Evolutionary conservation across 2,888 invertebrate species (phyloP), one percentile per base, ranked within the genome.

Genomic region (Stenolophus ochropezus): DNA sequence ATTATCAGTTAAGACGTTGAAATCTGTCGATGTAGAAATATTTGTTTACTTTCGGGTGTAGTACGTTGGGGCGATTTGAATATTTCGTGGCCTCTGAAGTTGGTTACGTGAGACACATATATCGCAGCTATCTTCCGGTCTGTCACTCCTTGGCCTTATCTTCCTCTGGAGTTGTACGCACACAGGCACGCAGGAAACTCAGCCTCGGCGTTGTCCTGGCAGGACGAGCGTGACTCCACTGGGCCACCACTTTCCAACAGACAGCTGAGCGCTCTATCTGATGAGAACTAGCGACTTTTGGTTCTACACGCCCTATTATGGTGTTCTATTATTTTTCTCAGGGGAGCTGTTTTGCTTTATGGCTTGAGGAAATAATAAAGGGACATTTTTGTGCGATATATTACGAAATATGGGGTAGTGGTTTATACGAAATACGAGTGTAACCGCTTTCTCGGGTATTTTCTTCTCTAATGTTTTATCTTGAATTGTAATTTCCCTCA

Each of bases 101-200:
- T 82, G 83, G 83, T 82, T 84, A 86, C 86, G 86, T 86, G 86
- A 85, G 82, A 81, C 83, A 86, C 85, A 86, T 86, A 86, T 84
- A 86, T 79, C 80, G 73, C 56, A 16, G 53, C 83, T 84, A 85
- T 85, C 85, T 84, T 79, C 81, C 82, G 76, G 83, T 83, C 84
- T 84, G 84, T 84, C 84, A 83, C 83, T 84, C 81, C 56, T 53
- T 53, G 21, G 71, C 73, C 69, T 73, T 80, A 73, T 73, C 73
- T 80, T 56, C 42, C 47, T 73, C 42, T 73, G 56, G 69, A 27
- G 42, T 42, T 69, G 69, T 69, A 79, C 79, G 56, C 80, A 80
- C 73, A 80, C n/a, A n/a, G n/a, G n/a, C n/a, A 69, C 65, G 53
- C 69, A 65, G 56, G 42, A 76, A 76, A n/a, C 51, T 42, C 33